Base-by-base conservation (phyloP, 2,113 vertebrate species). In the Meriones unguiculatus region DNA sequence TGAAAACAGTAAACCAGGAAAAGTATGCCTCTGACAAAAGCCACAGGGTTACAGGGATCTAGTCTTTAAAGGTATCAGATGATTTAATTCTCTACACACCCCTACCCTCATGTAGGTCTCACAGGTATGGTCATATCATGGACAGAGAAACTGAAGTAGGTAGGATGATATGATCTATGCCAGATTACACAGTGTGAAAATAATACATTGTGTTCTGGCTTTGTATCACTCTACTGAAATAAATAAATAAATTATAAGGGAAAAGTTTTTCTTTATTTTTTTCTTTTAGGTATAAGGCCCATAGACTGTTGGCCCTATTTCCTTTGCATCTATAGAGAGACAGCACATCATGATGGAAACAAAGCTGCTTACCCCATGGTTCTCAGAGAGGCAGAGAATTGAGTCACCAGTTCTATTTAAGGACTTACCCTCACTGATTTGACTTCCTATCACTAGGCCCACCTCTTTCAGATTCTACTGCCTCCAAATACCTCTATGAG, bases 11-110 rank as follows among this genome's bases (percentile, higher is more conserved):
- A 9, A 15, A 13, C 35, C 41, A 77, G 30, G 30, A 28, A 13
- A 11, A 35, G 10, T 11, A 35, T 15, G 35, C 22, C 0, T 0
- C 1, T 11, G 54, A 72, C 3, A 28, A 72, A 13, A 1, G 30
- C 67, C 13, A 5, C 17, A 0, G 24, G 8, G 3, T 30, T 2
- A 35, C 57, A 24, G 85, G 18, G 32, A 12, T 20, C 38, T 38
- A 10, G 2, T 2, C 59, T 87, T 38, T 7, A 54, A 41, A 28
- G n/a, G 11, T 7, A 28, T 41, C 3, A 7, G 20, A 9, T 38
- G n/a, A 28, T 81, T 87, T 35, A 30, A 1, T 69, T 41, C 46
- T 69, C 30, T 13, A 7, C 54, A 70, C 3, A 64, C 24, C 24
- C 28, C 46, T 0, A 54, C n/a, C 72, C 72, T n/a, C n/a, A 75